Evolutionary conservation across 2,888 invertebrate genomes (phyloP).

Genomic region (Zaprionus bogoriensis): DNA sequence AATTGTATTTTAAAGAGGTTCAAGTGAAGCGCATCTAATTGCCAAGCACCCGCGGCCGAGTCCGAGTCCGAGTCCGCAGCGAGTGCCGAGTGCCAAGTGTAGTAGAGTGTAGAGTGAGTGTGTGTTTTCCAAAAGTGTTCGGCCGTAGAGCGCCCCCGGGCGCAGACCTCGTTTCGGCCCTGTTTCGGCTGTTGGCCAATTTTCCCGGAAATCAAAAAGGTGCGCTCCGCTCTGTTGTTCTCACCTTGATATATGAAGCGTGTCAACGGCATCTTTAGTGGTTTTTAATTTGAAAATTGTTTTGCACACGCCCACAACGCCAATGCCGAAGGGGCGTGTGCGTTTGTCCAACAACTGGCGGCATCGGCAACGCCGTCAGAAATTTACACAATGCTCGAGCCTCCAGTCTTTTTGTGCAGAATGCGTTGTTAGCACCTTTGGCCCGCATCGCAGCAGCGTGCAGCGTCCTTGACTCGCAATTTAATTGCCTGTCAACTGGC

Average conservation of each 20-base stretch:
- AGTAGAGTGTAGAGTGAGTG: background rate
- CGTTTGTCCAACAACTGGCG: constrained; percentile 70
- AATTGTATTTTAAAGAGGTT: constrained; percentile 79
- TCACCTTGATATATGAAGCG: constrained; percentile 72
- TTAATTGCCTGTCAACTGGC: constrained; percentile 45
- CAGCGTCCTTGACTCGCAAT: constrained; percentile 44
- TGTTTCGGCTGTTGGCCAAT: constrained; percentile 13
- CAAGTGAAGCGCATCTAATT: constrained; percentile 79
- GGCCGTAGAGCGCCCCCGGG: constrained; percentile 65
- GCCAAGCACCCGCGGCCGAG: constrained; percentile 45
- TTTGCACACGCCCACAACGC: constrained; percentile 56
- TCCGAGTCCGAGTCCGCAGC: too few species aligned
- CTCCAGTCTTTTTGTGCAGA: constrained; percentile 25
- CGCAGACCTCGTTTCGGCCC: too few species aligned
- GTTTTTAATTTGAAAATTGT: constrained; percentile 76
- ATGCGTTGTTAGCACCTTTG: constrained; percentile 61
- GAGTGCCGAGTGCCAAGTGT: constrained; percentile 18
- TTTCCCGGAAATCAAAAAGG: constrained; percentile 76
- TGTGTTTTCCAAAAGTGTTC: constrained; percentile 63
- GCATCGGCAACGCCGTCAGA: background rate
- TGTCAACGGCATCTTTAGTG: constrained; percentile 77
- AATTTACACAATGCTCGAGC: constrained; percentile 10
- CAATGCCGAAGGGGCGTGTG: constrained; percentile 31
- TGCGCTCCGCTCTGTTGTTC: constrained; percentile 24
- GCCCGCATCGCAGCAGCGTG: constrained; percentile 53